Evolutionary conservation across 2,888 invertebrate genomes (phyloP), one percentile per base, ranked within the genome.

Genomic region (Andrena camellia): DNA sequence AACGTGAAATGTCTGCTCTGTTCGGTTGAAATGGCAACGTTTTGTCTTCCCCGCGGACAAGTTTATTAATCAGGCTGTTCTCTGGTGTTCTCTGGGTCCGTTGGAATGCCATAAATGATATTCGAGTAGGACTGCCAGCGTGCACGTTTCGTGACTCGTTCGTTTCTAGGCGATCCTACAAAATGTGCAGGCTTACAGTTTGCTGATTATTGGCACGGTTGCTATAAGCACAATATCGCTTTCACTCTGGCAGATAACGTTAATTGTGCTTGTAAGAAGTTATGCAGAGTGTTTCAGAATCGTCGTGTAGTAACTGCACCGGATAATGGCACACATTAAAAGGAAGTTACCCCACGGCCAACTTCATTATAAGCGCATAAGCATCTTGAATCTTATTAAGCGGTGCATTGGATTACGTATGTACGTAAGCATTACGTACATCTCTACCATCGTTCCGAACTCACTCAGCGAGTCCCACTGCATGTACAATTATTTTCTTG

Each of bases 1-100:
- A 33, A 33, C 33, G 17, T 5, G 62, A 33, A 8, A 33, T 62
- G 62, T 20, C 20, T 4, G 62, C 35, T 35, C 33, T 4, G 62
- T 35, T 20, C 20, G 33, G 33, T 62, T 20, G 20, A 20, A 33
- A 62, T 20, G 17, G 62, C 20, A 33, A 35, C 62, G 7, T n/a
- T 33, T 33, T 31, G 60, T 60, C 60, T 62, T 62, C 33, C 33
- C 33, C n/a, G 29, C 35, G 62, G 20, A 26, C 35, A 20, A 20
- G 33, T 62, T 62, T 62, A 62, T 62, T 62, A 33, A 33, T 35
- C 62, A 35, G 33, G 4, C 23, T 23, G 23, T 62, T 62, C 17
- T 0, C 33, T 5, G 29, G 62, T 23, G 23, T 62, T 62, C 17
- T 0, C 33, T 5, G 29, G 62, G 2, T 13, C 33, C 35, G n/a